Base-by-base conservation (phyloP, 2,888 invertebrate genomes). In the Dryomyza anilis region DNA sequence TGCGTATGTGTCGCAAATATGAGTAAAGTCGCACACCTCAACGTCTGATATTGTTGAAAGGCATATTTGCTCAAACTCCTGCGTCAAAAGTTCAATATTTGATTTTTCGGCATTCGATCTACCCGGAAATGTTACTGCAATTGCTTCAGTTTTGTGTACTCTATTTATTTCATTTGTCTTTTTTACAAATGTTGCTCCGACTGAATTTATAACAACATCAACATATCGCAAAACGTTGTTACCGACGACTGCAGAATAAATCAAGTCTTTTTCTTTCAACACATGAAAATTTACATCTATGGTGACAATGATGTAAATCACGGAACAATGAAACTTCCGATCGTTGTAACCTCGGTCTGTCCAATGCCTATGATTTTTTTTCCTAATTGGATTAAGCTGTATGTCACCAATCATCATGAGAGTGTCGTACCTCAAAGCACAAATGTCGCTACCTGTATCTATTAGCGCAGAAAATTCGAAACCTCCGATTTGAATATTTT, bases 271-370 rank as follows among this genome's bases (percentile, higher is more conserved):
- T 12, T 52, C 60, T 0, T 33, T 23, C 2, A 61, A 61, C 1
- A 67, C 64, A n/a, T 67, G 62, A 33, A 67, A 68, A n/a, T 14
- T 58, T 3, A 67, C n/a, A 3, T 59, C 27, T 1, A 67, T n/a
- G 2, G 23, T 16, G 8, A 68, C 16, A 5, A 25, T 46, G 46
- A 67, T 68, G 25, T 63, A 43, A 3, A 7, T n/a, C 4, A 65
- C 16, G 1, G 19, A 14, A 56, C 59, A 7, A 29, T 27, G 10
- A 70, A 67, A 21, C 53, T 52, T 4, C 63, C 68, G 8, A 65
- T 36, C 16, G 70, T 68, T 14, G 14, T 43, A 8, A 68, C 39
- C 30, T 16, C 55, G 10, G 61, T 65, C 1, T 63, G 56, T 1
- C 69, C 66, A 7, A 69, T 56, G 19, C 64, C 67, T 3, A 8